Conservation (phyloP, 2,797 vertebrate species). For the Cheirogaleus major region DNA sequence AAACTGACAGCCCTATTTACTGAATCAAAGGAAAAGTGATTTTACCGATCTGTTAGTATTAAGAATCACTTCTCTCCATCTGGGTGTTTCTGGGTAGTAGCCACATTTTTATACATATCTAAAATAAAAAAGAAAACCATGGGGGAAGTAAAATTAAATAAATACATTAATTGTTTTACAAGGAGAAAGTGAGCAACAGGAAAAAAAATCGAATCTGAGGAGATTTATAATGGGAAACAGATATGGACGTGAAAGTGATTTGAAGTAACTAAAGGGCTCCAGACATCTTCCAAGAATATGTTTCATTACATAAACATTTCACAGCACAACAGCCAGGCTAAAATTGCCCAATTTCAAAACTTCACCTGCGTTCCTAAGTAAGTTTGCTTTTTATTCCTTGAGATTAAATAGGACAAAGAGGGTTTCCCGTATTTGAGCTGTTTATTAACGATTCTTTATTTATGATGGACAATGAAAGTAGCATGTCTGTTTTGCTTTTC, state of each 20-base stretch:
- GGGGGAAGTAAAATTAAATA: constrained; percentile 56
- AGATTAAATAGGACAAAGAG: constrained; percentile 20
- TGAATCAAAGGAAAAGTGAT: constrained; percentile 67
- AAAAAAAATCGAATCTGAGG: constrained; percentile 51
- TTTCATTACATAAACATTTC: constrained; percentile 56
- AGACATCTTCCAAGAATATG: constrained; percentile 53
- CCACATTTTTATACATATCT: constrained; percentile 2
- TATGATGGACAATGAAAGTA: constrained; percentile 10
- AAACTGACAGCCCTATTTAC: constrained; percentile 61
- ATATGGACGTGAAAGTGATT: constrained; percentile 49
- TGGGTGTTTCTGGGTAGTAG: constrained; percentile 3
- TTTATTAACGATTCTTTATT: constrained; percentile 51
- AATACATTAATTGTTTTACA: constrained; percentile 65
- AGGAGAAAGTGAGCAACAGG: constrained; percentile 56
- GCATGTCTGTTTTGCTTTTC: constrained; percentile 39
- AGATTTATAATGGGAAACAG: constrained; percentile 69
- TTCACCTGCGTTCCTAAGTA: constrained; percentile 12
- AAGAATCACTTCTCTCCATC: constrained; percentile 33
- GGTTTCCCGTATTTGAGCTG: not conserved
- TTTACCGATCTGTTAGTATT: constrained; percentile 30
- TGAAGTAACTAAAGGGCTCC: constrained; percentile 45
- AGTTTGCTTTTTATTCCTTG: constrained; percentile 33
- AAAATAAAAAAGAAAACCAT: not conserved
- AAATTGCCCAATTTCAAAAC: constrained; percentile 33
- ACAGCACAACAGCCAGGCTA: not conserved